Base-by-base conservation (phyloP, 2,797 vertebrate genomes). In the Thripadectes ignobilis region DNA sequence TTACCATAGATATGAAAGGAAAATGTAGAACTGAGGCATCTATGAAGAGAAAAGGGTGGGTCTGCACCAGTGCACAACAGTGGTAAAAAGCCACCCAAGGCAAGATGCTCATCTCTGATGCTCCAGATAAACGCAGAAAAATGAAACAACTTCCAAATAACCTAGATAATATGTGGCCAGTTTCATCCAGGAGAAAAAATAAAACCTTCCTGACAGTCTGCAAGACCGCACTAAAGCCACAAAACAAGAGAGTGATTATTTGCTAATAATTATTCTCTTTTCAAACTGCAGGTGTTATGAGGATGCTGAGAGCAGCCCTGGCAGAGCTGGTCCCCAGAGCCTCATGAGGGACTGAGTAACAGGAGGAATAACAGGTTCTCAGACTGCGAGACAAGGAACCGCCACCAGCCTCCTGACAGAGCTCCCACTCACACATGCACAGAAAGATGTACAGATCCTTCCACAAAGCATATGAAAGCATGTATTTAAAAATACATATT, bases 121-220 rank as follows among this genome's bases (percentile, higher is more conserved):
- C 75, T 76, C 52, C 65, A 71, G 66, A 72, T 58, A 43, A 85
- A 92, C 5, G 22, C 48, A 83, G 65, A 79, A 91, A 92, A 96
- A 89, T 68, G 54, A 95, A 96, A 72, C 61, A 73, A 76, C 49
- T 89, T 79, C 68, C 82, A 91, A 73, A 88, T 77, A 95, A 92
- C 82, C 46, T 80, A 83, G 89, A 89, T 77, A 83, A 80, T 93
- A 92, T 46, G 49, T 72, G 57, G 82, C 75, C 72, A 88, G 61
- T 93, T 91, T 95, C 61, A 80, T 88, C 54, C 41, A 51, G 77
- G 41, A 91, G 65, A 75, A 95, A 93, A 88, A 89, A 83, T 24
- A 95, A 89, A 96, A 88, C 72, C 91, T 80, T 91, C 54, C 78
- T 89, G 87, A 89, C 81, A 85, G 65, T 80, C 78, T 77, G 72